Conservation (phyloP, 2,113 vertebrate genomes). For the Burhinus bistriatus region DNA sequence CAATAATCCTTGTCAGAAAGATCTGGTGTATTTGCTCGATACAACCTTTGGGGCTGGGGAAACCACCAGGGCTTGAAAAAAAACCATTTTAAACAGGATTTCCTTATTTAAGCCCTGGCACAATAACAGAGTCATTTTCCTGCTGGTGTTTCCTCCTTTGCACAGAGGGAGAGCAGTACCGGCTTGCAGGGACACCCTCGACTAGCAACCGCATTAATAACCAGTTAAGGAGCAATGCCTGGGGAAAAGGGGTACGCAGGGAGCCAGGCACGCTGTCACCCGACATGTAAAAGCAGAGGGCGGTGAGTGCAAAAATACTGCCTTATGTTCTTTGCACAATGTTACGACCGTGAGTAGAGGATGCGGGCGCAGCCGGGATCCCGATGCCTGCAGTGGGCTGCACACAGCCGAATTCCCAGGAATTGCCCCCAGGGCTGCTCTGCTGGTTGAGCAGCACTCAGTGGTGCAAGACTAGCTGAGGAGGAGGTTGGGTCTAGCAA, state of each 20-base stretch:
- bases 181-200: not conserved
- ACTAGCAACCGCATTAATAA: too few relatives aligned
- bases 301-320: rapidly evolving
- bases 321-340: rapidly evolving
- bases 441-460: not conserved
- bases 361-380: rapidly evolving
- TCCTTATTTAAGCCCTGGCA: not conserved
- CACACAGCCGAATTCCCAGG: rapidly evolving
- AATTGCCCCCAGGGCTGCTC: not conserved
- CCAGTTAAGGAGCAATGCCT: rapidly evolving
- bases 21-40: slow-evolving; percentile 1
- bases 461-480: too few relatives aligned
- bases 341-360: rapidly evolving
- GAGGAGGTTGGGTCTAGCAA: not conserved
- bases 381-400: rapidly evolving
- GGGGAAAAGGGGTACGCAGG: rapidly evolving
- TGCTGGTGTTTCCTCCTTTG: not conserved
- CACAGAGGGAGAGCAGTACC: not conserved
- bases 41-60: slow-evolving; percentile 20
- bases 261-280: rapidly evolving
- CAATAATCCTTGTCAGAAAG: slow-evolving; percentile 16
- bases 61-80: not conserved
- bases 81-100: not conserved
- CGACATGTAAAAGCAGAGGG: rapidly evolving
- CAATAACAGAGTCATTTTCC: not conserved